Conservation (phyloP, 2,888 invertebrate species). For the Rotaria magnacalcarata region DNA sequence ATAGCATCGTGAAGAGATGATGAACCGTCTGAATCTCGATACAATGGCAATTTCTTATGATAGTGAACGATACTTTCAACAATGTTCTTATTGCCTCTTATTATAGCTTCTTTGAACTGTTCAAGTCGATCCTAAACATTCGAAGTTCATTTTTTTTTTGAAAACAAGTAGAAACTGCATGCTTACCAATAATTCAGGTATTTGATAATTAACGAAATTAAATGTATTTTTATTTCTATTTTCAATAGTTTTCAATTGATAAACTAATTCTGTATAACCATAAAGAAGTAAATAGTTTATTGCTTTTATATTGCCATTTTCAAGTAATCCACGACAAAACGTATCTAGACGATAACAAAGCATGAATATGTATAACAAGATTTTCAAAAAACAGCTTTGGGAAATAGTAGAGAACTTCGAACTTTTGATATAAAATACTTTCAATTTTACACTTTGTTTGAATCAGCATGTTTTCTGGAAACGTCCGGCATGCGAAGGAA, state of each 20-base stretch:
- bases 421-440: no score
- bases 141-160: no score
- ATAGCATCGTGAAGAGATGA: constrained; percentile 41
- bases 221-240: constrained; percentile 23
- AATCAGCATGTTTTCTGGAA: no score
- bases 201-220: constrained; percentile 29
- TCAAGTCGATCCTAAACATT: neutral
- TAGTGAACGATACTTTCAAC: neutral
- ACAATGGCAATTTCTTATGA: constrained; percentile 31
- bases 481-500: no score
- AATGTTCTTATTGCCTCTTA: constrained; percentile 13
- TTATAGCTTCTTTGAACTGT: constrained; percentile 15
- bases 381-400: no score
- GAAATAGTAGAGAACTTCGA: no score
- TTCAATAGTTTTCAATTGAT: constrained; percentile 31
- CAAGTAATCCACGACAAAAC: constrained; percentile 1
- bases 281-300: constrained; percentile 23
- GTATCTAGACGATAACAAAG: neutral
- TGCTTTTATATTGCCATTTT: constrained; percentile 36
- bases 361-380: no score
- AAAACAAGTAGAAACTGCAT: neutral
- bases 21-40: constrained; percentile 38
- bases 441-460: no score
- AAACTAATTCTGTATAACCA: constrained; percentile 9
- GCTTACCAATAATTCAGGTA: constrained; percentile 35